Percentiles rank a stretch among this genome's conserved stretches.
These are phyloP conservation scores for Eumeta japonica DNA, from an alignment of 1,140 invertebrate species.

Conservation along the genomic window DNA sequence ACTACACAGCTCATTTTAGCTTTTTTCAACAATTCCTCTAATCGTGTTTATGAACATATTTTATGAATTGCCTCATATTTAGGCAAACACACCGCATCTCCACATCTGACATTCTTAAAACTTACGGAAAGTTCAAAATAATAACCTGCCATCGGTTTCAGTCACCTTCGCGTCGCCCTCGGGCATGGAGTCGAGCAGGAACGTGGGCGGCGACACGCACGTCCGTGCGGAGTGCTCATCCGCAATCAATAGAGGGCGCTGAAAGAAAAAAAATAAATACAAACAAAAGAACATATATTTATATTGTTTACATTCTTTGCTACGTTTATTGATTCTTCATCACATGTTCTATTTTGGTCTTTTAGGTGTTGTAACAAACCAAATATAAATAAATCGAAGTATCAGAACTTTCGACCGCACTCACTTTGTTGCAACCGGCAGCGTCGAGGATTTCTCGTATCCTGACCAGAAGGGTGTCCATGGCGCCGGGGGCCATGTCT, in stretches of 20 bases:
- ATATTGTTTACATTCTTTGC: not conserved
- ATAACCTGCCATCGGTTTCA: no score
- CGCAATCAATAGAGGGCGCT: conserved; percentile 39
- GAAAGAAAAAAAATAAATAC: conserved; percentile 12
- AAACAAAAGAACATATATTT: no score
- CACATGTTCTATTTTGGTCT: not conserved
- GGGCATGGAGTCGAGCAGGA: conserved; percentile 32
- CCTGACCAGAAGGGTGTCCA: conserved; percentile 58
- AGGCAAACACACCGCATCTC: no score
- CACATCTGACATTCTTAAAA: no score
- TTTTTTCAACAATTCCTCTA: no score
- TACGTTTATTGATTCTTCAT: not conserved
- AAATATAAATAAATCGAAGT: conserved; percentile 1
- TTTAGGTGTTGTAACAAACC: not conserved
- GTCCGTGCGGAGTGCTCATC: conserved; percentile 35
- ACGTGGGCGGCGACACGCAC: conserved; percentile 32
- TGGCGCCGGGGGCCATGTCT: conserved; percentile 68
- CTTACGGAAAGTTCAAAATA: no score
- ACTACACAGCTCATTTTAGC: no score
- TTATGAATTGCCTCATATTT: not conserved
- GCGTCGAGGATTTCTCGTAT: conserved; percentile 38
- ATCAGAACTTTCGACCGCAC: not conserved
- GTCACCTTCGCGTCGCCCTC: conserved; percentile 10
- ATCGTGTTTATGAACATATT: not conserved
- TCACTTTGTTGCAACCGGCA: not conserved